A percentile compares a stretch with the other conserved stretches of the same genome.
Conservation (phyloP, 2,888 invertebrate genomes). For the Drosophila meridiana region DNA sequence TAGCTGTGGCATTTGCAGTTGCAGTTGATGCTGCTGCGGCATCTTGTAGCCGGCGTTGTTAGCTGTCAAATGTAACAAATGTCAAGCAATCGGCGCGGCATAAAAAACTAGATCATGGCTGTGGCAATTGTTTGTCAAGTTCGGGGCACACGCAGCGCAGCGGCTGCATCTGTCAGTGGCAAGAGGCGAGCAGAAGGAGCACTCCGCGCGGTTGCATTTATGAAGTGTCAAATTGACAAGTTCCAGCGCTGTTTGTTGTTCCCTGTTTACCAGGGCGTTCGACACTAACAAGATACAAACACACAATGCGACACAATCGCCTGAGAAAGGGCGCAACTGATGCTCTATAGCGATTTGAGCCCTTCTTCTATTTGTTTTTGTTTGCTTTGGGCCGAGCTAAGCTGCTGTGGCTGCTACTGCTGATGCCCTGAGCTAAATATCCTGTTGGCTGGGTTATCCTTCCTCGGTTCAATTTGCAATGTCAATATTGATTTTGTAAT, state of each 20-base stretch:
- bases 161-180: constrained; percentile 71
- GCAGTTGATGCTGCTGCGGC: constrained; percentile 38
- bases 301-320: constrained; percentile 36
- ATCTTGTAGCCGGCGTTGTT: constrained; percentile 76
- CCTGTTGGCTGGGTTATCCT: constrained; percentile 35
- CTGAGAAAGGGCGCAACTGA: constrained; percentile 27
- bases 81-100: constrained; percentile 62
- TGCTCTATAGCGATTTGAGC: constrained; percentile 14
- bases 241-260: constrained; percentile 49
- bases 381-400: constrained; percentile 47
- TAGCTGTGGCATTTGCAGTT: constrained; percentile 21
- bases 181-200: constrained; percentile 13
- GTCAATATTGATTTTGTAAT: constrained; percentile 74
- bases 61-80: constrained; percentile 81
- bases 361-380: constrained; percentile 58
- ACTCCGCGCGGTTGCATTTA: constrained; percentile 61
- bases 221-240: constrained; percentile 81
- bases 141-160: constrained; percentile 47
- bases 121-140: constrained; percentile 78
- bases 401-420: constrained; percentile 17
- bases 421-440: constrained; percentile 27
- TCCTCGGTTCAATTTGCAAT: constrained; percentile 48
- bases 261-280: constrained; percentile 46
- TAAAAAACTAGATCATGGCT: constrained; percentile 68
- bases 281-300: constrained; percentile 64